These are phyloP conservation scores for Coreius guichenoti DNA, from an alignment of 2,797 vertebrate species.

Conservation along the genomic window DNA sequence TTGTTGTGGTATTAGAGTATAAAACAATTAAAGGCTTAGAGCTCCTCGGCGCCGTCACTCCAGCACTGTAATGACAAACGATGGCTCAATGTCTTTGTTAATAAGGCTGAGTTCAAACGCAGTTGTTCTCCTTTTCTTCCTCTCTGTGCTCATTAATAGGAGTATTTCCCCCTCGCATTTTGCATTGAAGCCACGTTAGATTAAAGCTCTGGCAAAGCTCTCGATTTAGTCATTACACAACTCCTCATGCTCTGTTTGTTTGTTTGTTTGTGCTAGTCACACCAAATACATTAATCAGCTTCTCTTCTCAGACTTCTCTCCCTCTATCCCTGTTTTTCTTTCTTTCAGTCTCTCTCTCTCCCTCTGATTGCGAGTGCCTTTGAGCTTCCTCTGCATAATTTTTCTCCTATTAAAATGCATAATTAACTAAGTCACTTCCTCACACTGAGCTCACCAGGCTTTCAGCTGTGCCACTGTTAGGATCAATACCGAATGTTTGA, in stretches of 20 bases:
- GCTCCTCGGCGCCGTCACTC: background rate
- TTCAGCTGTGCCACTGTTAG: constrained; percentile 32
- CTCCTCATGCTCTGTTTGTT: constrained; percentile 46
- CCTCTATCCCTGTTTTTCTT: constrained; percentile 19
- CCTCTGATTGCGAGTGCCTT: constrained; percentile 33
- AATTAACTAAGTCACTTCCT: constrained; percentile 47
- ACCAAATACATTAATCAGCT: constrained; percentile 48
- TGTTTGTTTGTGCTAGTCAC: constrained; percentile 42
- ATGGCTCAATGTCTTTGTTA: constrained; percentile 39
- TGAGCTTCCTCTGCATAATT: constrained; percentile 42
- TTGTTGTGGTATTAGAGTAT: constrained; percentile 43
- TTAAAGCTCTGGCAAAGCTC: constrained; percentile 46
- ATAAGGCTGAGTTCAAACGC: constrained; percentile 38
- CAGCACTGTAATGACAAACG: constrained; percentile 32
- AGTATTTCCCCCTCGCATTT: constrained; percentile 38
- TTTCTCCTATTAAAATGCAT: constrained; percentile 45
- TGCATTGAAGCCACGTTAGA: constrained; percentile 17
- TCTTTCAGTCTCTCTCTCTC: constrained; percentile 16
- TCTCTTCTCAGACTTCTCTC: constrained; percentile 31
- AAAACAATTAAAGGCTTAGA: constrained; percentile 44
- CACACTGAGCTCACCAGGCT: constrained; percentile 29
- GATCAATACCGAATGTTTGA: constrained; percentile 30
- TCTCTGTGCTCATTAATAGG: constrained; percentile 32
- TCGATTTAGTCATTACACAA: constrained; percentile 48
- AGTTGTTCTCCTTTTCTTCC: constrained; percentile 39